phyloP scores from a whole-genome alignment of 1,140 invertebrate genomes.

The Eubasilissa regina region DNA sequence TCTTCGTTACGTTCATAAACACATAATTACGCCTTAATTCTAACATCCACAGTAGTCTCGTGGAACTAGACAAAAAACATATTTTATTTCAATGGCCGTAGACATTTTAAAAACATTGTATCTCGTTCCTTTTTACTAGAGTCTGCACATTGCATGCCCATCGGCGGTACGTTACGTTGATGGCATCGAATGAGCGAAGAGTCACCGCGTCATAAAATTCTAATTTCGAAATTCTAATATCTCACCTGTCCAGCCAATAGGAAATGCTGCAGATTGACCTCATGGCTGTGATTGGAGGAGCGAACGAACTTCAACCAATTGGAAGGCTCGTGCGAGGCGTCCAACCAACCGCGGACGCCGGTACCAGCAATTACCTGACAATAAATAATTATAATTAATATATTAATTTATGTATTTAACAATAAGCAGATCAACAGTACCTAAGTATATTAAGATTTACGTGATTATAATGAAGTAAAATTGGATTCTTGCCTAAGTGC shows the following conservation, averaged over 20 bases:
- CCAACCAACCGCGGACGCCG: slow-evolving; percentile 83
- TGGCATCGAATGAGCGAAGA: not conserved
- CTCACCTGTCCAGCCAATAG: slow-evolving; percentile 82
- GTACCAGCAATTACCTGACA: slow-evolving; percentile 81
- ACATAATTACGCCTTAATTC: not conserved
- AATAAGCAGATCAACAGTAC: not conserved
- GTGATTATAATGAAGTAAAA: too few relatives aligned
- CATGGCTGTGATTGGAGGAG: slow-evolving; percentile 76
- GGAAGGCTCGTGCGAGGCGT: slow-evolving; percentile 80
- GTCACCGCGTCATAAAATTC: slow-evolving; percentile 16
- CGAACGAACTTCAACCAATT: slow-evolving; percentile 88
- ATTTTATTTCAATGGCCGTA: not conserved
- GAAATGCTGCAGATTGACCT: slow-evolving; percentile 81
- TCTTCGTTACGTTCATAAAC: slow-evolving; percentile 28
- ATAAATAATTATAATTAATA: slow-evolving; percentile 27
- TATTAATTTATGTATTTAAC: not conserved
- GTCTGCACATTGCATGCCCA: too few relatives aligned
- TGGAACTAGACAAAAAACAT: not conserved
- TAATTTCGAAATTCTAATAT: slow-evolving; percentile 55
- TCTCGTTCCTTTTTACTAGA: too few relatives aligned
- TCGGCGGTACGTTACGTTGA: too few relatives aligned
- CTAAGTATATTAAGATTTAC: too few relatives aligned
- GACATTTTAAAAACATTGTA: too few relatives aligned
- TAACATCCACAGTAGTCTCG: not conserved
- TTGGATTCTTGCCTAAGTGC: too few relatives aligned